phyloP scores from a whole-genome alignment of 2,888 invertebrate genomes.

The Phrixothrix hirtus region DNA sequence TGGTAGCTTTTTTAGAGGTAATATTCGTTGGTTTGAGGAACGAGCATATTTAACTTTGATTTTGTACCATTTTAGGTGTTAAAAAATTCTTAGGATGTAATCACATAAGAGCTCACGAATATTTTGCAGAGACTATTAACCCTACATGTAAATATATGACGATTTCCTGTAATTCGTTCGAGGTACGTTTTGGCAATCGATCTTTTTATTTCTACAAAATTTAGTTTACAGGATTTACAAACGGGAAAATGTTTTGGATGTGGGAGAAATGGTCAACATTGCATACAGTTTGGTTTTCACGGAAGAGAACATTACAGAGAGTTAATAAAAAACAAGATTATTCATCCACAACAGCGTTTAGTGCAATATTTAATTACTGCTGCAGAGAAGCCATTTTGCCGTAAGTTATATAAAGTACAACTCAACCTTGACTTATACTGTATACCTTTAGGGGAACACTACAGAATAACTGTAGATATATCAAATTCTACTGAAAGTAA shows the following conservation, averaged over 20 bases:
- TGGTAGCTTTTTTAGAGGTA: constrained; percentile 66
- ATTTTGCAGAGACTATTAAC: constrained; percentile 82
- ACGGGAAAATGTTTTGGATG: constrained; percentile 74
- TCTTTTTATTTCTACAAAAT: too few species aligned
- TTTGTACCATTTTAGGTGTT: constrained; percentile 56
- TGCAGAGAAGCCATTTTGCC: constrained; percentile 72
- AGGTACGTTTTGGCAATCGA: constrained; percentile 60
- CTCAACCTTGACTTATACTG: not conserved
- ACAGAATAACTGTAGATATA: constrained; percentile 73
- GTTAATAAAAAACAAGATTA: constrained; percentile 55
- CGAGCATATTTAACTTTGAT: not conserved
- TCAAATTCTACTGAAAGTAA: constrained; percentile 73
- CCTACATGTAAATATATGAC: constrained; percentile 76
- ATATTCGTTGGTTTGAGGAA: too few species aligned
- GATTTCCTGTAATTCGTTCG: constrained; percentile 78
- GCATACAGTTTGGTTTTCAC: constrained; percentile 71
- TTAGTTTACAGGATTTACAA: constrained; percentile 67
- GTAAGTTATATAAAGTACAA: constrained; percentile 59
- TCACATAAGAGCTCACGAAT: constrained; percentile 82
- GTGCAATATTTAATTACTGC: constrained; percentile 76
- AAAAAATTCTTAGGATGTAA: constrained; percentile 80
- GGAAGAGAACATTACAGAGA: constrained; percentile 61
- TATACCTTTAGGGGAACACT: constrained; percentile 71
- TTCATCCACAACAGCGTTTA: constrained; percentile 59
- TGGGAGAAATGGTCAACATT: constrained; percentile 65